phyloP scores from a whole-genome alignment of 2,888 invertebrate species.

The Troides oblongomaculatus region DNA sequence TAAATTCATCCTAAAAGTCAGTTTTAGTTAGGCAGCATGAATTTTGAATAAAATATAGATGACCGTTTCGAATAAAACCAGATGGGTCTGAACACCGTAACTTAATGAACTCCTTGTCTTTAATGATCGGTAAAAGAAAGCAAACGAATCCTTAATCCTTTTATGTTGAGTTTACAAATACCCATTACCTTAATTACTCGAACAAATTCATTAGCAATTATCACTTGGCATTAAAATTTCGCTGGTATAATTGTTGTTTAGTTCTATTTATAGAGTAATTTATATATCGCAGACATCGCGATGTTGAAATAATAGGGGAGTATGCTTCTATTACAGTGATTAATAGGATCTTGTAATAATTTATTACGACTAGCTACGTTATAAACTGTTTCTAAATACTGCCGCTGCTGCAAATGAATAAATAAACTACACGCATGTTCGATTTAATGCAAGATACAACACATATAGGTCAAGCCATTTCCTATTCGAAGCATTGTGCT shows the following conservation, averaged over 20 bases:
- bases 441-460: conserved; percentile 27
- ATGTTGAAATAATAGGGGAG: conserved; percentile 19
- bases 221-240: neutral
- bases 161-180: neutral
- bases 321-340: conserved; percentile 18
- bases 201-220: conserved; percentile 9
- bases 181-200: neutral
- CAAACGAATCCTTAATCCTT: neutral
- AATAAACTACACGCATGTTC: conserved; percentile 23
- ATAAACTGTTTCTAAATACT: conserved; percentile 22
- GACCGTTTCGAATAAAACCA: neutral
- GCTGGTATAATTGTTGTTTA: neutral
- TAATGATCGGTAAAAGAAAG: neutral
- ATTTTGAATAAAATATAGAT: neutral
- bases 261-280: conserved; percentile 15
- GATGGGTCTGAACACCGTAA: too few species aligned
- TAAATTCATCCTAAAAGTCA: too few species aligned
- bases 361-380: conserved; percentile 15
- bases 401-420: conserved; percentile 23
- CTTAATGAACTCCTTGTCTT: neutral
- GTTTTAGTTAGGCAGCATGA: too few species aligned
- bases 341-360: conserved; percentile 20
- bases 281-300: conserved; percentile 14
- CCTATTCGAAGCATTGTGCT: conserved; percentile 14
- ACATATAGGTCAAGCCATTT: conserved; percentile 27